Evolutionary conservation across 2,797 vertebrate genomes (phyloP).

Genomic region (Gallinago stenura): DNA sequence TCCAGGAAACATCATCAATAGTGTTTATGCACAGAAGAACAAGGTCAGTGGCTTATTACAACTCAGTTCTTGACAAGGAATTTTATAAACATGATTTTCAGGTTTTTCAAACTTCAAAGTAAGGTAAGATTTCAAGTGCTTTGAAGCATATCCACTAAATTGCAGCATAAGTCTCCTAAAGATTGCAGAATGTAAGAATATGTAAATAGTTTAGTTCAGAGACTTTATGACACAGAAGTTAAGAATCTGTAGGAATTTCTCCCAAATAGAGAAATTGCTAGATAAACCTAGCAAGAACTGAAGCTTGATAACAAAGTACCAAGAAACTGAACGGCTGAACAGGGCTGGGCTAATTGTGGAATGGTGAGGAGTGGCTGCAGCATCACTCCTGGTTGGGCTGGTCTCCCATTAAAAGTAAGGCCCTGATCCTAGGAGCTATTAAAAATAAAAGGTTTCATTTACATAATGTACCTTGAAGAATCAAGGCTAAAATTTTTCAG

Average conservation of each 20-base stretch:
- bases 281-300: not conserved
- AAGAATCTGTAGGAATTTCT: not conserved
- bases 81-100: constrained; percentile 52
- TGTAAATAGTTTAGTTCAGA: not conserved
- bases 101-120: constrained; percentile 48
- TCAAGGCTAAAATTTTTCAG: not conserved
- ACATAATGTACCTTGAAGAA: not conserved
- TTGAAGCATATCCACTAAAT: constrained; percentile 34
- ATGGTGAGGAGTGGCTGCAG: not conserved
- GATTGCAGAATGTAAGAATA: not conserved
- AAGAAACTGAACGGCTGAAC: not conserved
- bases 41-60: not conserved
- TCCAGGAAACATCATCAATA: not conserved
- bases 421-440: not conserved
- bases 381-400: not conserved
- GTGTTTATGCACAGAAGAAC: not conserved
- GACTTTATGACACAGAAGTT: not conserved
- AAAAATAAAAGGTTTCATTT: not conserved
- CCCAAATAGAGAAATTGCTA: not conserved
- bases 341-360: not conserved
- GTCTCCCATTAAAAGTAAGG: not conserved
- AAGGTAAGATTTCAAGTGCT: constrained; percentile 30
- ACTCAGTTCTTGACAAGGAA: not conserved
- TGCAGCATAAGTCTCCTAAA: not conserved
- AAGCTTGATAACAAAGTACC: not conserved